Percentiles rank a stretch among this genome's conserved stretches.
Conservation (phyloP, 2,888 invertebrate species). For the Trypoxylon attenuatum region DNA sequence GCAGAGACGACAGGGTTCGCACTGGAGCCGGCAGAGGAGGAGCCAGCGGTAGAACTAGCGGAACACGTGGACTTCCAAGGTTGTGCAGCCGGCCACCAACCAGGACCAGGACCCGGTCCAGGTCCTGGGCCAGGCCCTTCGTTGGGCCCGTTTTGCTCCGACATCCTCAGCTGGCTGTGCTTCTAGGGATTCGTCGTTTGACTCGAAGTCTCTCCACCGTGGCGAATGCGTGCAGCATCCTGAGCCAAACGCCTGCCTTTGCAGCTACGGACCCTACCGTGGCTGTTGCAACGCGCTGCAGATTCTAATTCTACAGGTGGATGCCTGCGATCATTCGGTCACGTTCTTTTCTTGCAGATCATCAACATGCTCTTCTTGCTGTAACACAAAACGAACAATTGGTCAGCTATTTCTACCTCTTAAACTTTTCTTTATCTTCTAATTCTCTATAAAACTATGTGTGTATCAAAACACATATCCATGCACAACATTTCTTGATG, state of each 20-base stretch:
- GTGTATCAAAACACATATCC: no score
- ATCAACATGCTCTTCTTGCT: background rate
- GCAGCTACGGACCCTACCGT: background rate
- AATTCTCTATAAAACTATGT: no score
- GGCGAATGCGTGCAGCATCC: constrained; percentile 67
- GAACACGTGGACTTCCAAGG: constrained; percentile 66
- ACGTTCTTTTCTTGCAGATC: background rate
- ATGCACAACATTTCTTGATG: no score
- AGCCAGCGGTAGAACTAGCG: constrained; percentile 28
- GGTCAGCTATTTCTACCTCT: no score
- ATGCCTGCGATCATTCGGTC: background rate
- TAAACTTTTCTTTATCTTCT: no score
- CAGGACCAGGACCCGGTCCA: constrained; percentile 58
- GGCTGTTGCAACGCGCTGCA: no score
- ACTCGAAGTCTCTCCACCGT: constrained; percentile 45
- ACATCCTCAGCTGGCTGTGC: constrained; percentile 70
- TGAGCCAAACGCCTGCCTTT: constrained; percentile 50
- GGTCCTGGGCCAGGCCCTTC: constrained; percentile 65
- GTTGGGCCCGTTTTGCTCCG: constrained; percentile 72
- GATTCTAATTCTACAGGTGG: no score
- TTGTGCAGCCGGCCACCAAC: constrained; percentile 68
- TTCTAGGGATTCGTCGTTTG: constrained; percentile 46
- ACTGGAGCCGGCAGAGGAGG: constrained; percentile 35
- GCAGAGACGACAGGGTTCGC: constrained; percentile 63
- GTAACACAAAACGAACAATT: background rate